Base-by-base conservation (phyloP, 1,140 invertebrate genomes). In the Octopus bimaculoides region DNA sequence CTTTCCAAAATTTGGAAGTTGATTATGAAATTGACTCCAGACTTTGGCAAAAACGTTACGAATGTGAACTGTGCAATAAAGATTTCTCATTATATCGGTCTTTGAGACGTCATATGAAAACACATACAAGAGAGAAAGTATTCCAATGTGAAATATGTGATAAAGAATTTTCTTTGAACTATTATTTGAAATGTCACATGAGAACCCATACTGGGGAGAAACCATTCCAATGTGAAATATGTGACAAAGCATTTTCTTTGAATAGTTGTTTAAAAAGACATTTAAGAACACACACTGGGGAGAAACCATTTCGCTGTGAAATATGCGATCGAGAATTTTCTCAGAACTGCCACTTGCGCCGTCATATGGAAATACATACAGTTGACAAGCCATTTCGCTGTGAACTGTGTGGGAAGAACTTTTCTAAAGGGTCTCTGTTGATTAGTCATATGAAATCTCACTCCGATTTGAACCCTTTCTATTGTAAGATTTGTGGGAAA, bases 371-470 rank as follows among this genome's bases (percentile, higher is more conserved):
- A 14, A 77, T 96, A 85, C 95, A 92, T 83, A 95, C 95, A 5
- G 95, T 95, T 0, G 95, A 96, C 88, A 95, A 96, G 87, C 96
- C 95, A 17, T 96, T 95, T 85, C 93, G 93, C 53, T 97, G 96
- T 88, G 94, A 96, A 92, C 94, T 94, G 69, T 97, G 96, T 89
- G 95, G 93, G 78, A 97, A 97, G 88, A 95, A 94, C 1, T 96
- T 96, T 88, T 95, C 96, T 85, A 96, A 95, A 5, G 96, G 78
- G 6, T 78, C 77, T 7, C 52, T 73, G 0, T 52, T 74, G 26
- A 78, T 80, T 6, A 78, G 69, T 17, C 81, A 82, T 52, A 74
- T 78, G 14, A 20, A 54, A 4, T 53, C 79, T 9, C 81, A 82
- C 75, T 71, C 79, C 4, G 79, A 77, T 55, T 79, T 78, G 17